Evolutionary conservation across 1,140 invertebrate species (phyloP), one percentile per base, ranked within the genome.

Genomic region (Palaemon carinicauda): DNA sequence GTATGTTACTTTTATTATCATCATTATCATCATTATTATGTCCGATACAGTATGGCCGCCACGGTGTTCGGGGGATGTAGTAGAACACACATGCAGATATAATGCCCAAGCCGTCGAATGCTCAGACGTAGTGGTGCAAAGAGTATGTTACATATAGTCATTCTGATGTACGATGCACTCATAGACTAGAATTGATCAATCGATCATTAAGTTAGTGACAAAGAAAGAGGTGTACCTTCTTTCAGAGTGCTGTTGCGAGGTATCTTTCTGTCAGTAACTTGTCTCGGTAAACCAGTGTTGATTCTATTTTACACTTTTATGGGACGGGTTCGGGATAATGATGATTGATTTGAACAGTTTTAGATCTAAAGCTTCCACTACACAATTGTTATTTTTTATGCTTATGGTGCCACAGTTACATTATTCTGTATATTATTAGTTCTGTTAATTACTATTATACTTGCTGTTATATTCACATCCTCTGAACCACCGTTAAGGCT

Each of bases 31-130:
- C 82, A 84, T 78, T 15, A 84, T 78, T 79, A 84, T 78, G 53
- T 65, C 74, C 29, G 56, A 65, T 84, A 84, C 82, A 87, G 79
- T 82, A 82, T 87, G 69, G 80, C 73, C 73, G 85, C 75, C 85
- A 51, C 79, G 52, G 80, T 81, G 69, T 73, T 87, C 31, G 53
- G 84, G 77, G 84, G 84, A 80, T 79, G 78, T 79, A 52, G 65
- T 50, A 33, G 53, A 79, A 54, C 77, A 50, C 52, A 53, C 77
- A 54, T 19, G 77, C 27, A 79, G 77, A 54, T 54, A 79, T 54
- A 79, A 77, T 27, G 54, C 77, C 77, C 77, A 79, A 79, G 77
- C 24, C 77, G 77, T 52, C 52, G 77, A 50, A 53, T 54, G 77
- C 77, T 53, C 69, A 82, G 69, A 82, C 27, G n/a, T 54, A 52